Evolutionary conservation across 1,140 invertebrate species (phyloP).

Genomic region (Drosophila sucinea): DNA sequence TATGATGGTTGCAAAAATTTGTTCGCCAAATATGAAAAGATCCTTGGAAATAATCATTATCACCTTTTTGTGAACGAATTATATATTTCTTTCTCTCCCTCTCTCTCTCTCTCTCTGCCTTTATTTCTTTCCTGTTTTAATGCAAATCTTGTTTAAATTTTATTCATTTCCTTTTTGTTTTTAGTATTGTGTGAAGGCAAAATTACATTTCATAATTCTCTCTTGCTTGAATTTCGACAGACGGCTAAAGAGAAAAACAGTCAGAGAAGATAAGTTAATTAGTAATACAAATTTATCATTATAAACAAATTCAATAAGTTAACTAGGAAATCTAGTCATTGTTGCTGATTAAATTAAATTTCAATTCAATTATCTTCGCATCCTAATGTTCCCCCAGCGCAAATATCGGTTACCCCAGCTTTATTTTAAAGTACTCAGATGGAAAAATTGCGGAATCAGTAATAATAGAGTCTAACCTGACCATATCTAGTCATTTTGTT

Average conservation of each 20-base stretch:
- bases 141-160: constrained; percentile 62
- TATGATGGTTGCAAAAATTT: constrained; percentile 83
- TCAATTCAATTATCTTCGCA: no score
- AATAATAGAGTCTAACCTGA: no score
- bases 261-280: background rate
- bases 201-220: constrained; percentile 76
- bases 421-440: no score
- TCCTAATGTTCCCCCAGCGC: no score
- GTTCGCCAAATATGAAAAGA: constrained; percentile 83
- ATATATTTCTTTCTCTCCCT: constrained; percentile 15
- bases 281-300: constrained; percentile 22
- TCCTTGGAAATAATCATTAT: constrained; percentile 83
- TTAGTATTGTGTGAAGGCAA: constrained; percentile 56
- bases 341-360: no score
- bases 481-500: no score
- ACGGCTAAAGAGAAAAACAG: constrained; percentile 1
- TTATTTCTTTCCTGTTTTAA: constrained; percentile 32
- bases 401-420: no score
- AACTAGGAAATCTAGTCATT: no score
- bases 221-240: constrained; percentile 29
- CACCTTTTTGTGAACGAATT: constrained; percentile 72
- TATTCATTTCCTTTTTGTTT: constrained; percentile 58
- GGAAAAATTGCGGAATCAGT: no score
- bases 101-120: constrained; percentile 6
- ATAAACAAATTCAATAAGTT: constrained; percentile 2